phyloP scores from a whole-genome alignment of 2,888 invertebrate species.

The Urechis unicinctus region DNA sequence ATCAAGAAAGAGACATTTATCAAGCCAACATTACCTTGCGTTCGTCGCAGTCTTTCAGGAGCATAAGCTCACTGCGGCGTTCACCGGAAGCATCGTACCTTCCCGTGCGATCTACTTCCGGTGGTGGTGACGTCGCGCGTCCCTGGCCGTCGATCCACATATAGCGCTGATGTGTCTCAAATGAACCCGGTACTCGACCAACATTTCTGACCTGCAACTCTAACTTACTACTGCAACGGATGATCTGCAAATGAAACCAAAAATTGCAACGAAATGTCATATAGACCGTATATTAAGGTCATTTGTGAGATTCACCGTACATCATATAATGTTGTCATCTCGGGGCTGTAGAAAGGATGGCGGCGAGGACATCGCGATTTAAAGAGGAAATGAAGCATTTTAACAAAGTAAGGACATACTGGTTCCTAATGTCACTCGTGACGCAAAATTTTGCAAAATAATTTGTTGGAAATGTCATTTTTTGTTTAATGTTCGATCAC shows the following conservation, averaged over 20 bases:
- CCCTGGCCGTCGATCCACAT: constrained; percentile 93
- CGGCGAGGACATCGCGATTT: too few relatives aligned
- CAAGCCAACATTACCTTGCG: constrained; percentile 29
- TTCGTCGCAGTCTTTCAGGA: constrained; percentile 40
- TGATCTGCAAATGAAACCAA: constrained; percentile 27
- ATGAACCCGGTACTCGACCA: constrained; percentile 45
- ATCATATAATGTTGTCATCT: too few relatives aligned
- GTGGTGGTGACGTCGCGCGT: constrained; percentile 78
- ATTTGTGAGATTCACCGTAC: too few relatives aligned
- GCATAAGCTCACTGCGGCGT: constrained; percentile 31
- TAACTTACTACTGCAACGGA: constrained; percentile 31
- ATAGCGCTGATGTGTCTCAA: constrained; percentile 70
- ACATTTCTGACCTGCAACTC: constrained; percentile 37
- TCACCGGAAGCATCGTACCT: constrained; percentile 21
- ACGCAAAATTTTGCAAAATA: too few relatives aligned
- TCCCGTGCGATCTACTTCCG: constrained; percentile 52
- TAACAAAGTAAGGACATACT: too few relatives aligned
- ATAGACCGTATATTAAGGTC: background rate
- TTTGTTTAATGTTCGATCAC: too few relatives aligned
- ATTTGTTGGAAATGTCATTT: too few relatives aligned
- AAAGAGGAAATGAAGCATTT: too few relatives aligned
- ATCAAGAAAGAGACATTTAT: background rate
- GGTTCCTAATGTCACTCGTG: too few relatives aligned
- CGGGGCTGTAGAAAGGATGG: too few relatives aligned
- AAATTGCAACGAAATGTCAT: background rate